Conservation (phyloP, 2,113 vertebrate genomes). For the Agapornis roseicollis region DNA sequence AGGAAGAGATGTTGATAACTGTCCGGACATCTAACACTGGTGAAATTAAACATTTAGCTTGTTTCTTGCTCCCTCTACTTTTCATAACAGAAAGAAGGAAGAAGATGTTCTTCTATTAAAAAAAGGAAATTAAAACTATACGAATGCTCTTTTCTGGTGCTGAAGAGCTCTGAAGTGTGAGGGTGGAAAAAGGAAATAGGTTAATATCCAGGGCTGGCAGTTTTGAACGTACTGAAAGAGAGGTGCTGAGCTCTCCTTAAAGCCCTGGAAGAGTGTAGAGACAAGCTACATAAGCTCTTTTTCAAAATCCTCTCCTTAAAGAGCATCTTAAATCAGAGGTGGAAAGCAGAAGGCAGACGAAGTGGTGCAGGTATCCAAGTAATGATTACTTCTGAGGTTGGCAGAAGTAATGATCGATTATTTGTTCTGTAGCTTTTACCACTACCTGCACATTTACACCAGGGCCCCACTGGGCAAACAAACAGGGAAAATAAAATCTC, state of each 20-base stretch:
- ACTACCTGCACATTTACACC: neutral
- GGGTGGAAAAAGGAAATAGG: neutral
- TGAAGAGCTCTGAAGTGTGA: neutral
- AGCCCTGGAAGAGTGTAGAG: neutral
- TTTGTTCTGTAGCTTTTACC: slow-evolving; percentile 14
- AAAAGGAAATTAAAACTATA: neutral
- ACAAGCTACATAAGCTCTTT: slow-evolving; percentile 19
- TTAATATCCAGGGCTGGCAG: neutral
- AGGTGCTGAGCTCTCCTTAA: neutral
- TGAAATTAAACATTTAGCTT: neutral
- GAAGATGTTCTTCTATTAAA: neutral
- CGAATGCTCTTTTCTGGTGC: neutral
- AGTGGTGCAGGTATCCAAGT: neutral
- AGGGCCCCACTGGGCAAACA: neutral
- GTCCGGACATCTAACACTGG: neutral
- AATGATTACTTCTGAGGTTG: neutral
- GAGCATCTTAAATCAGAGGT: neutral
- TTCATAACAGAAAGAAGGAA: neutral
- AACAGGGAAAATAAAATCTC: neutral
- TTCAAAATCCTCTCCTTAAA: slow-evolving; percentile 5
- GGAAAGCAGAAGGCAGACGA: neutral
- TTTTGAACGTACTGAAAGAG: neutral
- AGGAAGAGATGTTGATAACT: neutral
- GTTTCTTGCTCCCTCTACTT: neutral
- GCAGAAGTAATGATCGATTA: slow-evolving; percentile 8